Evolutionary conservation across 1,140 invertebrate species (phyloP).

Genomic region (Rhizoglyphus robini): DNA sequence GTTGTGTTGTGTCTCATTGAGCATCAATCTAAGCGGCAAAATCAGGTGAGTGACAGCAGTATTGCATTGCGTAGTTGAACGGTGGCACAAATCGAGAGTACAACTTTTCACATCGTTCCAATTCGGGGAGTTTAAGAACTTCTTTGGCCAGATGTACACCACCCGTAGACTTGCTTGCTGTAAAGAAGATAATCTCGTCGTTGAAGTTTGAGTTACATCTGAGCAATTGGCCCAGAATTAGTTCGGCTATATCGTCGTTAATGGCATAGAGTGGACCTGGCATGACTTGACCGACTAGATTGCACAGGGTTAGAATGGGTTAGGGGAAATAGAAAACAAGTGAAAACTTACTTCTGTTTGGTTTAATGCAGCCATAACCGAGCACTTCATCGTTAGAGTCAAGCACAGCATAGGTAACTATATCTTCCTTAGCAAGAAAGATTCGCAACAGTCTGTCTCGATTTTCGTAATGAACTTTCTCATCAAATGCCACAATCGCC

Average conservation of each 20-base stretch:
- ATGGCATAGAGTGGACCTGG: constrained; percentile 13
- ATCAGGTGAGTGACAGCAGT: constrained; percentile 13
- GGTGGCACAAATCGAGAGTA: constrained; percentile 6
- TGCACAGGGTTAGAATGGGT: not conserved
- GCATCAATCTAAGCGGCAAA: constrained; percentile 2
- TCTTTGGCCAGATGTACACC: not conserved
- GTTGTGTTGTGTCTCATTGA: no score
- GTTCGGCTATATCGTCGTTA: not conserved
- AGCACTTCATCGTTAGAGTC: not conserved
- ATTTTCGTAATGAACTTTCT: constrained; percentile 8
- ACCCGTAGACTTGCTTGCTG: not conserved
- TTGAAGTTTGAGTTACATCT: not conserved
- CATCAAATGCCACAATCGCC: constrained; percentile 10
- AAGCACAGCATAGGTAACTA: constrained; percentile 5
- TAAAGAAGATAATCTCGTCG: not conserved
- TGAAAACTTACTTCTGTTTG: not conserved
- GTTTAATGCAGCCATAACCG: constrained; percentile 19
- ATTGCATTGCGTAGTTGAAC: not conserved
- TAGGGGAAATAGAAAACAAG: not conserved
- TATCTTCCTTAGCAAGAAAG: not conserved
- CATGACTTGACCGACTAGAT: constrained; percentile 8
- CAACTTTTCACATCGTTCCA: constrained; percentile 2
- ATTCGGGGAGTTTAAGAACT: not conserved
- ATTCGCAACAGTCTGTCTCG: constrained; percentile 9
- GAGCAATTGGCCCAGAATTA: not conserved